Percentiles rank a stretch among this genome's conserved stretches.
Conservation (phyloP, 2,888 invertebrate genomes). For the Smittia sp. region DNA sequence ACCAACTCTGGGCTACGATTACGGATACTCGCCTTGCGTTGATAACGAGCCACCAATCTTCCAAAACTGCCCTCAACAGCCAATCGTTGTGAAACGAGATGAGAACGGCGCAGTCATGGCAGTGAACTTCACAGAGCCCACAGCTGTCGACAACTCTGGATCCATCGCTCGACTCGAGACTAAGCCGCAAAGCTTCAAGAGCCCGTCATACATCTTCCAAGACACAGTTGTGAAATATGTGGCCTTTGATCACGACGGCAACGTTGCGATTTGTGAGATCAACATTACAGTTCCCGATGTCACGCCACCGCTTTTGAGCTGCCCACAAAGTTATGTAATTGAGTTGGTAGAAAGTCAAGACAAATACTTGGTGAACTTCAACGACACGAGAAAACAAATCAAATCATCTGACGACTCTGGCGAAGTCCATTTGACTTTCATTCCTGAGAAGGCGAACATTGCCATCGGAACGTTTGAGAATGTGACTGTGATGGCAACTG, state of each 20-base stretch:
- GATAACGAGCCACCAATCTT: slow-evolving; percentile 95
- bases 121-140: slow-evolving; percentile 90
- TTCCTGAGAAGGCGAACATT: slow-evolving; percentile 80
- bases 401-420: slow-evolving; percentile 87
- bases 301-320: slow-evolving; percentile 84
- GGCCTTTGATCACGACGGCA: slow-evolving; percentile 96
- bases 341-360: slow-evolving; percentile 87
- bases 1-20: slow-evolving; percentile 86
- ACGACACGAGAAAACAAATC: slow-evolving; percentile 79
- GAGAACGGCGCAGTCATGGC: slow-evolving; percentile 84
- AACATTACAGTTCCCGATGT: slow-evolving; percentile 93
- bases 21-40: slow-evolving; percentile 90
- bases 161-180: slow-evolving; percentile 90
- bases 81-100: slow-evolving; percentile 84
- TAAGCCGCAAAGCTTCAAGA: slow-evolving; percentile 86
- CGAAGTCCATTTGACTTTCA: slow-evolving; percentile 76
- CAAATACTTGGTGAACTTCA: slow-evolving; percentile 86
- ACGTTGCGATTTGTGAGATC: slow-evolving; percentile 95
- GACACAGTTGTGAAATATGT: slow-evolving; percentile 92
- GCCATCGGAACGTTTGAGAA: slow-evolving; percentile 86
- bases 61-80: slow-evolving; percentile 93
- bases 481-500: slow-evolving; percentile 84
- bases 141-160: slow-evolving; percentile 93
- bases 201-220: slow-evolving; percentile 82
- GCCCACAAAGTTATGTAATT: slow-evolving; percentile 91